Base-by-base conservation (phyloP, 2,888 invertebrate genomes). In the Leptinotarsa rubiginosa region DNA sequence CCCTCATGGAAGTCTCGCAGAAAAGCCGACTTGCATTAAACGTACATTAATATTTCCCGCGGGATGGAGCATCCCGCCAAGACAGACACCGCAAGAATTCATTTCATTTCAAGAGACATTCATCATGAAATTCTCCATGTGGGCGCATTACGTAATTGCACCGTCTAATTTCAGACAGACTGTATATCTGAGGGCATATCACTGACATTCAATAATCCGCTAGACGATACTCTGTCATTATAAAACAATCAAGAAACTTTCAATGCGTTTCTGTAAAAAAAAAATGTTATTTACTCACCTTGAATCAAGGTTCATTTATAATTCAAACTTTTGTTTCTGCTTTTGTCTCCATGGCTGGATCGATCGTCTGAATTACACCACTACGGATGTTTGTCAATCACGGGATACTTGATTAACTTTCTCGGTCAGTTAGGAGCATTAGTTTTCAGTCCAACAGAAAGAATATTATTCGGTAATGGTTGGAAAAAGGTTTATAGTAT, bases 51-150 rank as follows among this genome's bases (percentile, higher is more conserved):
- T 50, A 50, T 16, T 50, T 50, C 50, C n/a, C 4, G 50, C 16
- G 15, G n/a, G n/a, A 50, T 16, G n/a, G 50, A 50, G 50, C 50
- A 50, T 15, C 50, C 15, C n/a, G 15, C 50, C 50, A 50, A 41
- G 41, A 41, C 10, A 41, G 41, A 41, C 41, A 41, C 41, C 10
- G 41, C 41, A 41, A 41, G 41, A 41, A 50, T 16, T 50, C 4
- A 50, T 15, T 50, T 56, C 56, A 13, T 56, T 56, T 4, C 56
- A 22, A 56, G 3, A 25, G 62, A 62, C 15, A 31, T 31, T 41
- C 62, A 62, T 31, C 41, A 25, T 62, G 16, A 62, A 62, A 62
- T 62, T 31, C 62, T 31, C 41, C 7, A 62, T 13, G 56, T 56
- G 15, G 56, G 56, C 22, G 56, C 13, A 56, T 15, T 20, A 31